phyloP scores from a whole-genome alignment of 2,797 vertebrate genomes.

The Varecia variegata region DNA sequence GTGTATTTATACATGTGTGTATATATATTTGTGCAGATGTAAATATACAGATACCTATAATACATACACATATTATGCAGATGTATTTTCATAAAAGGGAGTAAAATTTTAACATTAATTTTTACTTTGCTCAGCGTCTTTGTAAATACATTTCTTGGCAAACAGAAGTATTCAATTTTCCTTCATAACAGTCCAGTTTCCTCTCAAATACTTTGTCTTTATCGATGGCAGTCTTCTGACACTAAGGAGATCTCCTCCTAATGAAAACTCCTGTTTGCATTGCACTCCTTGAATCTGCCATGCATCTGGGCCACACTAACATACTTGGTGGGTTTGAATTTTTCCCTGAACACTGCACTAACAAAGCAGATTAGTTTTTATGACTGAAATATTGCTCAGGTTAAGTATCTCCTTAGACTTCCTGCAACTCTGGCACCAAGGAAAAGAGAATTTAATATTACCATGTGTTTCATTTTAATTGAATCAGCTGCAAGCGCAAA shows the following conservation, averaged over 20 bases:
- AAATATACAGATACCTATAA: not conserved
- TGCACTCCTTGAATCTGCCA: not conserved
- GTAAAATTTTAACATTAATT: not conserved
- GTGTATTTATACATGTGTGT: no score
- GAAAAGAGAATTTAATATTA: conserved; percentile 56
- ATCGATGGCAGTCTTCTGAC: not conserved
- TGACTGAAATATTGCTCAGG: not conserved
- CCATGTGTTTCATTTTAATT: conserved; percentile 60
- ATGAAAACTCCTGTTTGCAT: not conserved
- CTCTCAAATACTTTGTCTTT: not conserved
- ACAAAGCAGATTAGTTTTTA: not conserved
- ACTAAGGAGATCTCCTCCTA: not conserved
- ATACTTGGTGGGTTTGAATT: not conserved
- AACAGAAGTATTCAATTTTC: not conserved
- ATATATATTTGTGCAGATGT: not conserved
- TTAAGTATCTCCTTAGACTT: conserved; percentile 46
- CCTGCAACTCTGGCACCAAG: not conserved
- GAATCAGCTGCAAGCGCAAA: conserved; percentile 34
- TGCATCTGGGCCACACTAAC: not conserved
- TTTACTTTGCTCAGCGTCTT: not conserved
- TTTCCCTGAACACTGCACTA: not conserved
- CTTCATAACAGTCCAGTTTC: not conserved
- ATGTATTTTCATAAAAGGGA: not conserved
- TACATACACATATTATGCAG: not conserved
- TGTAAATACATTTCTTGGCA: not conserved